Base-by-base conservation (phyloP, 2,888 invertebrate species). In the Drosophila hamatofila region DNA sequence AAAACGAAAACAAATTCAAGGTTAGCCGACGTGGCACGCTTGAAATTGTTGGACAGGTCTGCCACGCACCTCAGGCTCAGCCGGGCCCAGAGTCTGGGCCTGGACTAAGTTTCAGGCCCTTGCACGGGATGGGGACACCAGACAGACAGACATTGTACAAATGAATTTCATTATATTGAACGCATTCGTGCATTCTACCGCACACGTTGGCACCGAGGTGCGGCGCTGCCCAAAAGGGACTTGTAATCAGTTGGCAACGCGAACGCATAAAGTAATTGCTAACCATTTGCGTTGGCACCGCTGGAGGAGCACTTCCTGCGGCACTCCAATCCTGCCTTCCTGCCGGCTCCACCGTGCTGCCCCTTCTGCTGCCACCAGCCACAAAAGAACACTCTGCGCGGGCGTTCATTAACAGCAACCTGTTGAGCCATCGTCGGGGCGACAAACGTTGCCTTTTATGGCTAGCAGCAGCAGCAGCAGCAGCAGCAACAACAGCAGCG, bases 251-350 rank as follows among this genome's bases (percentile, higher is more conserved):
- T 83, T 88, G 86, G 86, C 81, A 88, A 70, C 74, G 86, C 86
- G 83, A 88, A 85, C 83, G 83, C 84, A 84, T 84, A 85, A 84
- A 88, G 84, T 84, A 84, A 84, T 84, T 84, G 88, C 88, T 80
- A 84, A 84, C 88, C 88, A 84, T 84, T 84, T 84, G 84, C 88
- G 88, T 88, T 83, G 84, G 88, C 84, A 88, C 83, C 83, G 80
- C 68, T 72, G 65, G 70, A 61, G 73, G 70, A 70, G 73, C 56
- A 71, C 75, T 71, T 75, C 74, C 74, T 74, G 51, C 58, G 55
- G 23, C 46, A 39, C 51, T 18, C 54, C 37, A 54, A 54, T 54
- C 39, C 54, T 39, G n/a, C 39, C 33, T 12, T n/a, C 16, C 44
- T n/a, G n/a, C n/a, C n/a, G n/a, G n/a, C n/a, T n/a, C n/a, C n/a